These are phyloP conservation scores for Zoroaster sp. DNA, from an alignment of 53 echinoderm and acorn worm genomes.

Conservation along the genomic window DNA sequence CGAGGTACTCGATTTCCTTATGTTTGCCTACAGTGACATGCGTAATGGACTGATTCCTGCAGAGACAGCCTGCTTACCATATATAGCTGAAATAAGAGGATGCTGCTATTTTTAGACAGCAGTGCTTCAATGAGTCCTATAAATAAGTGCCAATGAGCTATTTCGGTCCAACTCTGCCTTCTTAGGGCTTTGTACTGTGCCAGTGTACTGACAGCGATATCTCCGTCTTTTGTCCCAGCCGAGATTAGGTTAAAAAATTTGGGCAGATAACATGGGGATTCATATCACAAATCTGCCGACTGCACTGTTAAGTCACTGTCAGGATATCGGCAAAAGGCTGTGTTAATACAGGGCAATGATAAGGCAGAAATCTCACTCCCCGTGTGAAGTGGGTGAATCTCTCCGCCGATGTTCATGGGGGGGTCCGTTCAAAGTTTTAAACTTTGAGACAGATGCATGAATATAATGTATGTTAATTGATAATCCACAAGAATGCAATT, in stretches of 20 bases:
- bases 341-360: neutral
- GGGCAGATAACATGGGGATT: constrained; percentile 15
- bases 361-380: neutral
- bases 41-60: constrained; percentile 60
- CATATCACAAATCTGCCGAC: neutral
- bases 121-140: constrained; percentile 27
- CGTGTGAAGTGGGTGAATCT: neutral
- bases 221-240: constrained; percentile 13
- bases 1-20: constrained; percentile 47
- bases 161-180: constrained; percentile 23
- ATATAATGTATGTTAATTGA: neutral
- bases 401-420: neutral
- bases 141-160: constrained; percentile 42
- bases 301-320: constrained; percentile 9
- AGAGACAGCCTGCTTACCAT: constrained; percentile 52
- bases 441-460: neutral
- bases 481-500: neutral
- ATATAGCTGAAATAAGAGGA: constrained; percentile 50
- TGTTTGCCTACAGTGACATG: constrained; percentile 61
- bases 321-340: neutral
- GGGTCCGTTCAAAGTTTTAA: no score
- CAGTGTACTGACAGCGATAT: constrained; percentile 3
- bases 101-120: constrained; percentile 33
- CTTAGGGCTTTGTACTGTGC: constrained; percentile 56
- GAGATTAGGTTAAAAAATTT: constrained; percentile 3